These are phyloP conservation scores for Neopipo cinnamomea DNA, from an alignment of 2,113 vertebrate genomes.

Conservation along the genomic window DNA sequence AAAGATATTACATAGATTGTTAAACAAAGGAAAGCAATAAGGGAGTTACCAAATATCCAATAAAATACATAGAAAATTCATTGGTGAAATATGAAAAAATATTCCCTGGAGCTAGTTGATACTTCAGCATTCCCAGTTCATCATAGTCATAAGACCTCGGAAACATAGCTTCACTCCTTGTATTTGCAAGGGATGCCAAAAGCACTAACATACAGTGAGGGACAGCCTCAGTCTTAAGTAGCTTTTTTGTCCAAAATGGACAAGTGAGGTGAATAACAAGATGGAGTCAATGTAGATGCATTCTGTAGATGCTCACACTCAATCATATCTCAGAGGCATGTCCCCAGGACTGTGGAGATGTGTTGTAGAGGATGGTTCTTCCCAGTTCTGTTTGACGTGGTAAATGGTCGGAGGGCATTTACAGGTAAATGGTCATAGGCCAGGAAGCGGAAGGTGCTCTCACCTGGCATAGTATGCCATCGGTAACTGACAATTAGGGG, in stretches of 20 bases:
- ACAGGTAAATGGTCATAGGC: not conserved
- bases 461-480: not conserved
- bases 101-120: not conserved
- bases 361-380: not conserved
- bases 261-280: not conserved
- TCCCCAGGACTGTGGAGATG: not conserved
- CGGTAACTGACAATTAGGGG: not conserved
- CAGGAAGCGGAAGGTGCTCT: not conserved
- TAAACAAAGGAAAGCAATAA: not conserved
- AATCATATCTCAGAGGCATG: not conserved
- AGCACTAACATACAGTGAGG: not conserved
- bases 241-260: not conserved
- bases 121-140: not conserved
- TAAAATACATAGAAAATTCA: not conserved
- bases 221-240: not conserved
- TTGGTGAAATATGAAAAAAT: not conserved
- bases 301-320: not conserved
- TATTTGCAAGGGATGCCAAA: not conserved
- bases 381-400: accelerated
- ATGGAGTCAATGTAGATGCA: not conserved
- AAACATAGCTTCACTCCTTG: not conserved
- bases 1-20: not conserved
- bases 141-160: not conserved
- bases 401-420: not conserved
- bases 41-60: not conserved